A percentile compares a stretch with the other conserved stretches of the same genome.
These are phyloP conservation scores for Caenorhabditis uteleia DNA, from an alignment of 2,888 invertebrate species.

Conservation along the genomic window DNA sequence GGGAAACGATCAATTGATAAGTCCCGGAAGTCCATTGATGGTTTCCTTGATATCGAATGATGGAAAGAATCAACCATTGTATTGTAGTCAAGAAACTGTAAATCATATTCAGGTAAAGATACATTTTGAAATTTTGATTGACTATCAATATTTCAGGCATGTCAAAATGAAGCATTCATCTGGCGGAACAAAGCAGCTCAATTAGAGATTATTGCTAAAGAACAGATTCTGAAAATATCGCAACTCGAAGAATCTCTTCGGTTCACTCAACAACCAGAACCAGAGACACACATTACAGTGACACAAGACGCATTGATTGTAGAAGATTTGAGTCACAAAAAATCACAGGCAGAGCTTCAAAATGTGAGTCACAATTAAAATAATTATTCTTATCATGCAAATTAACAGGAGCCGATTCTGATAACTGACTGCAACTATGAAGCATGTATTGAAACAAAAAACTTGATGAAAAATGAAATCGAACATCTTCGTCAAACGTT, in stretches of 20 bases:
- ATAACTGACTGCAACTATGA: constrained; percentile 53
- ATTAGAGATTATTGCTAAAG: constrained; percentile 64
- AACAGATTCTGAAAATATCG: constrained; percentile 56
- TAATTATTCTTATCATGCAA: neutral
- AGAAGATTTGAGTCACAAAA: constrained; percentile 22
- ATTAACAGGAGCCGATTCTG: constrained; percentile 19
- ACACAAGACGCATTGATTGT: constrained; percentile 24
- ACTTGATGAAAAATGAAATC: constrained; percentile 57
- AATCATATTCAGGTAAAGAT: constrained; percentile 50
- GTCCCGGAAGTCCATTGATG: constrained; percentile 31
- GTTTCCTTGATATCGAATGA: constrained; percentile 26
- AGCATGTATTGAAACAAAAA: constrained; percentile 53
- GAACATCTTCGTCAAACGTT: constrained; percentile 53
- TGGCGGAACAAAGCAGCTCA: constrained; percentile 69
- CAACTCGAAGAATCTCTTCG: constrained; percentile 25
- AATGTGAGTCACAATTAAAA: constrained; percentile 9
- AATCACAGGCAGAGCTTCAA: constrained; percentile 7
- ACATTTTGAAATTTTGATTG: too few species aligned
- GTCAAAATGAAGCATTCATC: constrained; percentile 67
- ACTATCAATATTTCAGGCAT: constrained; percentile 58
- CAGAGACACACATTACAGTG: constrained; percentile 18
- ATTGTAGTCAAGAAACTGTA: constrained; percentile 48
- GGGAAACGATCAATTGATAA: constrained; percentile 3
- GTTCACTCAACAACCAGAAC: constrained; percentile 6
- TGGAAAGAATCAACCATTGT: constrained; percentile 37